Evolutionary conservation across 2,797 vertebrate genomes (phyloP), one percentile per base, ranked within the genome.

Genomic region (Myoxocephalus aenaeus): DNA sequence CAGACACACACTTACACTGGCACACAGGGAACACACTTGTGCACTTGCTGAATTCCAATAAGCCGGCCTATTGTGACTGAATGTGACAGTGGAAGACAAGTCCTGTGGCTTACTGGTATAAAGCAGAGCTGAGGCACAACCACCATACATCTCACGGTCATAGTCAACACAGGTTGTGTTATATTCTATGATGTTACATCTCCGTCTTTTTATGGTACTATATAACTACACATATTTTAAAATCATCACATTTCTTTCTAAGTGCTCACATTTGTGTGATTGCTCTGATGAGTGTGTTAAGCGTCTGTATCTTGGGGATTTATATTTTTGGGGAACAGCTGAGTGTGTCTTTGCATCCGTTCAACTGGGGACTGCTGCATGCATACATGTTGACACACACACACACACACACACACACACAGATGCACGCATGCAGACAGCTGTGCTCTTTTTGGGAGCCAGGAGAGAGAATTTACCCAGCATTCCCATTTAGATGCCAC

Each of bases 401-500:
- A 32, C 29, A 32, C 59, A 75, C 74, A 77, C 50, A 70, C 48
- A 56, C 73, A 61, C 29, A 56, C 63, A 65, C 56, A 57, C 67
- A 73, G 11, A 70, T 14, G 18, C 67, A 53, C 38, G 15, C 75
- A 75, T 59, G 46, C n/a, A 73, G 73, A 84, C 90, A 90, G 87
- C 90, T 90, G 89, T 81, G 84, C 79, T 79, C 78, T 32, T 64
- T 89, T 86, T 77, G 66, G 64, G 71, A 86, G 80, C 86, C 82
- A 86, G 72, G 65, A 76, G 77, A 81, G 83, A 86, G 76, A 85
- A 86, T 91, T 87, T 84, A 86, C 81, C 66, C 84, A 79, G 80
- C 86, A 71, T 86, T 88, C 83, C 84, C 78, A 70, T 65, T 51
- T 56, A 87, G 84, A 87, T 84, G 80, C 77, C 75, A 56, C 59